Evolutionary conservation across 2,113 vertebrate genomes (phyloP).

Genomic region (Xenopus tropicalis): UCB_Xtro_10.0 CM004444.2:111816501-111817000

Average conservation of each 20-base stretch:
- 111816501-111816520: constrained; percentile 74
- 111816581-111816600: constrained; percentile 94
- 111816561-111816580: constrained; percentile 81
- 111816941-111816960: constrained; percentile 1
- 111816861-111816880: constrained; percentile 47
- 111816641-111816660: constrained; percentile 36
- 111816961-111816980: neutral
- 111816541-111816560: constrained; percentile 97
- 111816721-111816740: constrained; percentile 46
- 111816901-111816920: constrained; percentile 19
- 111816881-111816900: constrained; percentile 35
- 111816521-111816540: constrained; percentile 83
- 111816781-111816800: constrained; percentile 45
- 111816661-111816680: constrained; percentile 46
- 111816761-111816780: constrained; percentile 23
- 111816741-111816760: constrained; percentile 17
- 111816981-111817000: constrained; percentile 31
- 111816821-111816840: constrained; percentile 43
- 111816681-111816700: too few species aligned
- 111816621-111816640: constrained; percentile 25
- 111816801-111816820: constrained; percentile 52
- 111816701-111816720: constrained; percentile 30
- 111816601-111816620: constrained; percentile 25
- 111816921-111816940: constrained; percentile 9
- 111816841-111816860: constrained; percentile 48